Evolutionary conservation across 2,888 invertebrate species (phyloP).

Genomic region (Microctonus brassicae): DNA sequence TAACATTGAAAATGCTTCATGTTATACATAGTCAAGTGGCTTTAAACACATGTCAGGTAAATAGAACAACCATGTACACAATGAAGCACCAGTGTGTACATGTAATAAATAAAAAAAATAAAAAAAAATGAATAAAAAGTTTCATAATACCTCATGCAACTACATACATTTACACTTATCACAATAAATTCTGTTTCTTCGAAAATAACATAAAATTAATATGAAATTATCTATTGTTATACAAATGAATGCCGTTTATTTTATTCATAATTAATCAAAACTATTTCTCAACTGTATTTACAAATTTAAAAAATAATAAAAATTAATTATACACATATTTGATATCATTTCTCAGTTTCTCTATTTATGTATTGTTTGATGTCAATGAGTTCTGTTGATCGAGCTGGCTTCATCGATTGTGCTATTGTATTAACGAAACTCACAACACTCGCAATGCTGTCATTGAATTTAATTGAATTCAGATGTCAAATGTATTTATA

Average conservation of each 20-base stretch:
- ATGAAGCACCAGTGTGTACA: background rate
- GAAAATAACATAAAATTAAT: too few relatives aligned
- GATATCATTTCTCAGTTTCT: too few relatives aligned
- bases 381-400: background rate
- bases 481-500: background rate
- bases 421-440: background rate
- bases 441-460: background rate
- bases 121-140: too few relatives aligned
- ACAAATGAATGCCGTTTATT: too few relatives aligned
- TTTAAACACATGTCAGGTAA: conserved; percentile 42
- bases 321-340: too few relatives aligned
- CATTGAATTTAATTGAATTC: conserved; percentile 1
- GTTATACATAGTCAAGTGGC: conserved; percentile 38
- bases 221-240: too few relatives aligned
- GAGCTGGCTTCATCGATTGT: background rate
- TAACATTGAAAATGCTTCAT: conserved; percentile 17
- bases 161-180: too few relatives aligned
- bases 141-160: background rate
- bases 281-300: background rate
- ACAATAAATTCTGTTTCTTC: too few relatives aligned
- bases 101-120: too few relatives aligned
- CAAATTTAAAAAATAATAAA: too few relatives aligned
- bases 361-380: background rate
- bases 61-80: background rate
- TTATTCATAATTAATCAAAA: background rate